Evolutionary conservation across 2,888 invertebrate species (phyloP).

Genomic region (Diarsia rubi): DNA sequence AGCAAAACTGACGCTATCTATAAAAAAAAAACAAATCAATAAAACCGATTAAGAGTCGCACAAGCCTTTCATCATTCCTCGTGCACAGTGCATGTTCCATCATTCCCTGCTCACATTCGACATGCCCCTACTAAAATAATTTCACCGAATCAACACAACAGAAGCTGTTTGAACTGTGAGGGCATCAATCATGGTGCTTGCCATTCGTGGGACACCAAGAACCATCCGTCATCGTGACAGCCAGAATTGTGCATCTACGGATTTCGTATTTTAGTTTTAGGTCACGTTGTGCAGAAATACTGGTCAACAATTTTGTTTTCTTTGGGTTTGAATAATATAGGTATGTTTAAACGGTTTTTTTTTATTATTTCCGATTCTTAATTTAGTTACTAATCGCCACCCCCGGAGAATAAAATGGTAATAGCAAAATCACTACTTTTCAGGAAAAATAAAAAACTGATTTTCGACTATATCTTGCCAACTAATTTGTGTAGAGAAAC

Average conservation of each 20-base stretch:
- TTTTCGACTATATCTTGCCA: too few relatives aligned
- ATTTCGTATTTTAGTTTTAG: constrained; percentile 38
- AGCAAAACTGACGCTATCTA: too few relatives aligned
- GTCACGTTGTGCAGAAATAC: neutral
- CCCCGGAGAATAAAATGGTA: too few relatives aligned
- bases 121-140: constrained; percentile 32
- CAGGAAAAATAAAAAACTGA: too few relatives aligned
- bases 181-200: constrained; percentile 71
- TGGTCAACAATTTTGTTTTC: neutral
- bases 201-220: constrained; percentile 60
- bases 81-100: constrained; percentile 9
- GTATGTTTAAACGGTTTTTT: neutral
- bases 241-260: constrained; percentile 24
- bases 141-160: constrained; percentile 24
- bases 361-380: neutral
- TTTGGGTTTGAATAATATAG: constrained; percentile 1
- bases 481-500: too few relatives aligned
- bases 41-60: neutral
- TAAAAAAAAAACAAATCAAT: neutral
- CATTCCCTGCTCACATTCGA: constrained; percentile 9
- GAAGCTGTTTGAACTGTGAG: constrained; percentile 46
- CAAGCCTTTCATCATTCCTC: neutral
- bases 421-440: too few relatives aligned
- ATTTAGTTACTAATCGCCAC: too few relatives aligned
- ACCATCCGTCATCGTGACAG: constrained; percentile 55